A percentile compares a stretch with the other conserved stretches of the same genome.
These are phyloP conservation scores for Pocillopora meandrina DNA, from an alignment of 92 coral and sea anemone genomes.

Conservation along the genomic window DNA sequence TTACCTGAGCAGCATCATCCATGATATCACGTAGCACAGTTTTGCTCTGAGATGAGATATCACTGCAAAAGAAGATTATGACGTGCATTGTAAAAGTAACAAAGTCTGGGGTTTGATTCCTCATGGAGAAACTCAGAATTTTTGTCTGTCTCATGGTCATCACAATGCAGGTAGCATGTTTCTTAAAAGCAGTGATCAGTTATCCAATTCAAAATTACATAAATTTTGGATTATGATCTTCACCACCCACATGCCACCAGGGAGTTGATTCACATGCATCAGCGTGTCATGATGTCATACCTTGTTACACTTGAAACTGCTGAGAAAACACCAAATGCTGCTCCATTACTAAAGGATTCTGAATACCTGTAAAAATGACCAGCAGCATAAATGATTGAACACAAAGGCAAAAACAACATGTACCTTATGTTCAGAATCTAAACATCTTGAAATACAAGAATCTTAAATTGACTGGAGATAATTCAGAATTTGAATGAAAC, in stretches of 20 bases:
- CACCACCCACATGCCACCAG: neutral
- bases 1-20: constrained; percentile 74
- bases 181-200: no score
- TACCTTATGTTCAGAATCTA: no score
- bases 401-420: neutral
- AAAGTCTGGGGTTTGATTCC: neutral
- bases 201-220: no score
- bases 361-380: constrained; percentile 67
- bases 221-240: no score
- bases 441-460: no score
- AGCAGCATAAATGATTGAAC: no score
- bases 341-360: constrained; percentile 81
- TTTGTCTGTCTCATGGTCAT: no score
- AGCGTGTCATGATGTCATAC: constrained; percentile 22
- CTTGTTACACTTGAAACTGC: constrained; percentile 75
- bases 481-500: no score
- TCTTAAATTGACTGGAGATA: no score
- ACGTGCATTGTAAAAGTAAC: neutral
- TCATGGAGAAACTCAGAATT: no score
- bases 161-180: neutral
- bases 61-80: constrained; percentile 37
- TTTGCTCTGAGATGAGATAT: constrained; percentile 70
- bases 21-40: constrained; percentile 71
- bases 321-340: constrained; percentile 88
- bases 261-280: neutral